Evolutionary conservation across 2,888 invertebrate species (phyloP).

Genomic region (Philaethria dido): DNA sequence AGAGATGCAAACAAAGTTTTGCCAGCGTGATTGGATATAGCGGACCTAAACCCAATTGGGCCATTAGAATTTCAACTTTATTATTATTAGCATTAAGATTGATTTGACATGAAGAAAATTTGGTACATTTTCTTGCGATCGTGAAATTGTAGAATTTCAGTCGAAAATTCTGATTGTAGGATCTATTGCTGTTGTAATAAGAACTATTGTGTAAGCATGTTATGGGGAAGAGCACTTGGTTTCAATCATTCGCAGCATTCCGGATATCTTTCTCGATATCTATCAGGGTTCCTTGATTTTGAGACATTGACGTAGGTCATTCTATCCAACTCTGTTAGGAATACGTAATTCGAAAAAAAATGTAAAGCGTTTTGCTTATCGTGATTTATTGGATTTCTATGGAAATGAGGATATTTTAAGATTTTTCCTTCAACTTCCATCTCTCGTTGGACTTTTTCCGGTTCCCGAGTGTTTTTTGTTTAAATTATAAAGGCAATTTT

Average conservation of each 20-base stretch:
- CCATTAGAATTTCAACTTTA: slow-evolving; percentile 46
- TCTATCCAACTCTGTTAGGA: slow-evolving; percentile 38
- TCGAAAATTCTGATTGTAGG: slow-evolving; percentile 39
- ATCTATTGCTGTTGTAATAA: slow-evolving; percentile 39
- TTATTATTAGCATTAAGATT: slow-evolving; percentile 45
- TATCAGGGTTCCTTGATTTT: slow-evolving; percentile 55
- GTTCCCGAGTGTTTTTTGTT: slow-evolving; percentile 1
- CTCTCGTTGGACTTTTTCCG: slow-evolving; percentile 2
- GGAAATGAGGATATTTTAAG: slow-evolving; percentile 21
- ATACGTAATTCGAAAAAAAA: slow-evolving; percentile 38
- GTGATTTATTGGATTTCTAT: slow-evolving; percentile 21
- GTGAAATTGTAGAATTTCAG: slow-evolving; percentile 30
- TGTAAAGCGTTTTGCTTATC: slow-evolving; percentile 36
- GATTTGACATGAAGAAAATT: slow-evolving; percentile 45
- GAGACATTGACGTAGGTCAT: slow-evolving; percentile 54
- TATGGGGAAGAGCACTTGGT: slow-evolving; percentile 56
- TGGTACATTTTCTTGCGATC: slow-evolving; percentile 44
- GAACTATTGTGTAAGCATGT: slow-evolving; percentile 37
- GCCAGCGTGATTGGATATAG: slow-evolving; percentile 51
- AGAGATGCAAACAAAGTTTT: slow-evolving; percentile 52
- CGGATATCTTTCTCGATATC: slow-evolving; percentile 53
- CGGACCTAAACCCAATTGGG: slow-evolving; percentile 38
- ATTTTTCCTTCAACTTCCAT: slow-evolving; percentile 13
- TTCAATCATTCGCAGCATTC: slow-evolving; percentile 65
- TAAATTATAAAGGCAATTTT: slow-evolving; percentile 18